A percentile compares a stretch with the other conserved stretches of the same genome.
phyloP scores from a whole-genome alignment of 2,797 vertebrate species.

The Podargus strigoides region DNA sequence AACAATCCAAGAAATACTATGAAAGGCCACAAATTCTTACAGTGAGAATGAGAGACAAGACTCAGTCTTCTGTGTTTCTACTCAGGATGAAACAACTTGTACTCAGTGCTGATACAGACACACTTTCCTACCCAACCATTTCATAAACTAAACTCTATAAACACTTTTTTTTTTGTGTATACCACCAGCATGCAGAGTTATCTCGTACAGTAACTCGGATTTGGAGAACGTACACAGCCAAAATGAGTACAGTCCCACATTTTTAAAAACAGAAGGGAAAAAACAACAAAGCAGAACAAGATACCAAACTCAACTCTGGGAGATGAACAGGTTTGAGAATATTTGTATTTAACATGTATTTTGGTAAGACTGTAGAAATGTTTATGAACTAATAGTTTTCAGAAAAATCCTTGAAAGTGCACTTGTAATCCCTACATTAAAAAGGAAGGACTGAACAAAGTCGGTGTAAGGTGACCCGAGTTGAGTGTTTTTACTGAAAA shows the following conservation, averaged over 20 bases:
- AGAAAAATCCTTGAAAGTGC: not conserved
- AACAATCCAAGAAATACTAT: not conserved
- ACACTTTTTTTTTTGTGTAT: not conserved
- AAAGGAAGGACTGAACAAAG: not conserved
- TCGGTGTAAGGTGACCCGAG: not conserved
- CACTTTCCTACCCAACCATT: not conserved
- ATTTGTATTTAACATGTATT: too few relatives aligned
- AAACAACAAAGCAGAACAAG: not conserved
- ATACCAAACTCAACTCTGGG: not conserved
- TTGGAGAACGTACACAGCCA: not conserved
- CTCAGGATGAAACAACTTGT: not conserved
- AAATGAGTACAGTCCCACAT: not conserved
- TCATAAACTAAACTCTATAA: not conserved
- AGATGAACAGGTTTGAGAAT: not conserved
- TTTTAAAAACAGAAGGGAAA: not conserved
- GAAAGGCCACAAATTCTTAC: not conserved
- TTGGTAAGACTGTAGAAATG: too few relatives aligned
- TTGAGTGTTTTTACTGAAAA: not conserved
- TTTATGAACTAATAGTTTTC: too few relatives aligned
- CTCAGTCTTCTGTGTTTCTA: not conserved
- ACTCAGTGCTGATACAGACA: accelerated
- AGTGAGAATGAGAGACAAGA: not conserved
- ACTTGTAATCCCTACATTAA: not conserved
- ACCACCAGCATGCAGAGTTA: not conserved
- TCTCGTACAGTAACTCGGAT: not conserved